Base-by-base conservation (phyloP, 2,113 vertebrate genomes). In the Damaliscus lunatus region DNA sequence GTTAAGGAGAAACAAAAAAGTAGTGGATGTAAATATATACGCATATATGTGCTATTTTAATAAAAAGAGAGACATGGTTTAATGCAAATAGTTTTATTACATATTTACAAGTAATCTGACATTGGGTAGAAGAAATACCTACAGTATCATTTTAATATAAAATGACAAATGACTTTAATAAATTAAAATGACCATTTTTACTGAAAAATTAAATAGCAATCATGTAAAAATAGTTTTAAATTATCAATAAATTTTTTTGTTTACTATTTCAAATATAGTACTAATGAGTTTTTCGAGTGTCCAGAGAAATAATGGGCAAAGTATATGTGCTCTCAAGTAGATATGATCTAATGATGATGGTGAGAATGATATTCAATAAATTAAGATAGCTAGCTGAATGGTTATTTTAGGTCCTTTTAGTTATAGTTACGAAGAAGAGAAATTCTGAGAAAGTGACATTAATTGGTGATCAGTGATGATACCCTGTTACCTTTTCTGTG, bases 71-170 rank as follows among this genome's bases (percentile, higher is more conserved):
- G 95, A 97, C 98, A 80, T 88, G 25, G 85, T 97, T 98, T 98
- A 98, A 95, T 96, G 98, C 96, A 98, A 98, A 98, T 97, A 93
- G 40, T 96, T 98, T 98, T 98, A 98, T 98, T 98, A 88, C 97
- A 88, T 97, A 98, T 98, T 95, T 98, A 98, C 98, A 98, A 91
- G 87, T 97, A 98, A 97, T 98, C 96, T 86, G 93, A 97, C 96
- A 98, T 96, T 84, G 97, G 98, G 97, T 97, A 94, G 97, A 98
- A 98, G 97, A 98, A 98, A 97, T 98, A 98, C 97, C 98, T 98
- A 98, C 94, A 96, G 64, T 97, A 97, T 97, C 97, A 98, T 98
- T 98, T 98, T 98, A 98, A 98, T 98, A 98, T 97, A 98, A 97
- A 97, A 97, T 98, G 97, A 98, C 98, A 97, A 98, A 98, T 98